Percentiles rank a stretch among this genome's conserved stretches.
phyloP scores from a whole-genome alignment of 2,888 invertebrate genomes.

The Dromius quadrimaculatus region DNA sequence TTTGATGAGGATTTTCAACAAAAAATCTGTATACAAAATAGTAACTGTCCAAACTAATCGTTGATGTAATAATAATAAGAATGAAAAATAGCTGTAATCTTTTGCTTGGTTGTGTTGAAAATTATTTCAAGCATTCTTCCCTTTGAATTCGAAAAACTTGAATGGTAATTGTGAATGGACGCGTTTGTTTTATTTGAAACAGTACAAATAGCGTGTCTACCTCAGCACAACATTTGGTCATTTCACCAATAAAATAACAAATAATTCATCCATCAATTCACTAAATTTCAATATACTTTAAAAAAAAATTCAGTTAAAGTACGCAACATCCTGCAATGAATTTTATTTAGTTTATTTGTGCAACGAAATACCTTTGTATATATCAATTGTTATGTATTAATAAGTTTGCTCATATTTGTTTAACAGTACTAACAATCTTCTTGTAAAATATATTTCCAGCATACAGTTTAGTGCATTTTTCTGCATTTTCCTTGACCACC shows the following conservation, averaged over 20 bases:
- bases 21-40: slow-evolving; percentile 50
- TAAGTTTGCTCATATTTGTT: slow-evolving; percentile 48
- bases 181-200: slow-evolving; percentile 48
- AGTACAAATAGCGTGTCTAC: slow-evolving; percentile 52
- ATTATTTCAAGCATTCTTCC: slow-evolving; percentile 1
- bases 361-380: slow-evolving; percentile 47
- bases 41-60: slow-evolving; percentile 47
- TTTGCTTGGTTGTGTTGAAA: slow-evolving; percentile 8
- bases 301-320: slow-evolving; percentile 1
- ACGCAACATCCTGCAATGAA: not conserved
- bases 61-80: slow-evolving; percentile 42
- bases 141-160: slow-evolving; percentile 26
- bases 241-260: slow-evolving; percentile 29
- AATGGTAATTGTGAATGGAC: slow-evolving; percentile 18
- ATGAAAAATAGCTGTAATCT: slow-evolving; percentile 43
- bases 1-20: slow-evolving; percentile 43
- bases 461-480: slow-evolving; percentile 37
- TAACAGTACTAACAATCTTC: slow-evolving; percentile 50
- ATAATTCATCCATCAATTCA: slow-evolving; percentile 41
- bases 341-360: slow-evolving; percentile 38
- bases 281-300: slow-evolving; percentile 25
- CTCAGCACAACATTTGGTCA: slow-evolving; percentile 46
- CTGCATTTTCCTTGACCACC: slow-evolving; percentile 10
- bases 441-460: slow-evolving; percentile 52
- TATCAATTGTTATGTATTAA: slow-evolving; percentile 47